Evolutionary conservation across 1,140 invertebrate species (phyloP).

Genomic region (Zaprionus camerounensis): DNA sequence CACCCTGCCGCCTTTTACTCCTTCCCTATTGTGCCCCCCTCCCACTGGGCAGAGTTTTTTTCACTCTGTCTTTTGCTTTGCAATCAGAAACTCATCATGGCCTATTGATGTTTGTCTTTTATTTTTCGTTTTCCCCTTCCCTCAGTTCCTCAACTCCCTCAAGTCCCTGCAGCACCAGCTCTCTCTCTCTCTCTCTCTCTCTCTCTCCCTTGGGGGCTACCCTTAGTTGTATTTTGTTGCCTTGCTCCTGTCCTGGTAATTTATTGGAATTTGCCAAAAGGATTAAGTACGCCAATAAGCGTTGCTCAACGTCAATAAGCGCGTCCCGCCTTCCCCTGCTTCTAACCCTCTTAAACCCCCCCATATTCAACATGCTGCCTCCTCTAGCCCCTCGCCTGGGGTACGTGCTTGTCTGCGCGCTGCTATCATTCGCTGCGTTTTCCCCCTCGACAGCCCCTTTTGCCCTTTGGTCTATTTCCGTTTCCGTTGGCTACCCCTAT

Average conservation of each 20-base stretch:
- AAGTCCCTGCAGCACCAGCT: background rate
- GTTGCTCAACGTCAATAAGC: slow-evolving; percentile 79
- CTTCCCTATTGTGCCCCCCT: background rate
- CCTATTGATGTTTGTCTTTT: slow-evolving; percentile 77
- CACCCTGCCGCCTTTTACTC: background rate
- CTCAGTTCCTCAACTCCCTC: background rate
- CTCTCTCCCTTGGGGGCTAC: background rate
- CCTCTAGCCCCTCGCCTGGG: background rate
- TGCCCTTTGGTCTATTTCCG: slow-evolving; percentile 69
- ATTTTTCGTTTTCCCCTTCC: slow-evolving; percentile 4
- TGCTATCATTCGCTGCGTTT: slow-evolving; percentile 33
- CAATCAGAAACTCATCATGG: slow-evolving; percentile 83
- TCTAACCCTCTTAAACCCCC: background rate
- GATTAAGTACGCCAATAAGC: slow-evolving; percentile 82
- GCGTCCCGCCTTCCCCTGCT: slow-evolving; percentile 8
- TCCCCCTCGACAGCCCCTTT: slow-evolving; percentile 55
- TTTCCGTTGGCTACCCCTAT: slow-evolving; percentile 46
- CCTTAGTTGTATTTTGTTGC: slow-evolving; percentile 29
- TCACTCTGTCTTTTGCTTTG: slow-evolving; percentile 56
- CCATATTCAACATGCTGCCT: background rate
- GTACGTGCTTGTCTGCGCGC: slow-evolving; percentile 24
- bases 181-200: background rate
- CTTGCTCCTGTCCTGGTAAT: slow-evolving; percentile 54
- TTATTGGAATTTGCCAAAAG: slow-evolving; percentile 82
- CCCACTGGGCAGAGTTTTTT: slow-evolving; percentile 22